Conservation (phyloP, 2,797 vertebrate genomes). For the Muraenolepis orangiensis region DNA sequence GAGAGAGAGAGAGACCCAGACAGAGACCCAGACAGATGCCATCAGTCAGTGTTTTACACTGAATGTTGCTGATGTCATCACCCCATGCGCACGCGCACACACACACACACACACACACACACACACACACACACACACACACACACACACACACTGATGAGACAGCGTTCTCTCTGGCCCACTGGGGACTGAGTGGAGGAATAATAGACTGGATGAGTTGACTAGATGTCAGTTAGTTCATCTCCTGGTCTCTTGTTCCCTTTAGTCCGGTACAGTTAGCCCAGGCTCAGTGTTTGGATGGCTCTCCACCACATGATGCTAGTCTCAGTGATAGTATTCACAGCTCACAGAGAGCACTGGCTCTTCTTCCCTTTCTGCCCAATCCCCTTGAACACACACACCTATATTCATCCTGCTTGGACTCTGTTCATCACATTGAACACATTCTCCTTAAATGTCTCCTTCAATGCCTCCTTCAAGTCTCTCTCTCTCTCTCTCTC, state of each 20-base stretch:
- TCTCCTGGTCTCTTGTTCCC: not conserved
- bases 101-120: not conserved
- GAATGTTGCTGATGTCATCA: slow-evolving; percentile 47
- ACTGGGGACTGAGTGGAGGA: slow-evolving; percentile 18
- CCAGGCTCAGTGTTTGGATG: not conserved
- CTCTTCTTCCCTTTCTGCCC: not conserved
- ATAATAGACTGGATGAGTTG: slow-evolving; percentile 45
- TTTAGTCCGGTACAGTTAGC: not conserved
- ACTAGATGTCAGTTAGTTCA: slow-evolving; percentile 30
- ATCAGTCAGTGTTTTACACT: slow-evolving; percentile 44
- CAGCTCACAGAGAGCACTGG: not conserved
- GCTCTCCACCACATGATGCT: not conserved
- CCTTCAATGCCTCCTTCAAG: too few relatives aligned
- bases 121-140: slow-evolving; percentile 9
- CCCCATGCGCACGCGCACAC: not conserved
- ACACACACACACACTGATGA: slow-evolving; percentile 28
- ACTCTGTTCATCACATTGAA: not conserved
- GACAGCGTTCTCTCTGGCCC: slow-evolving; percentile 24
- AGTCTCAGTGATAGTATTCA: not conserved
- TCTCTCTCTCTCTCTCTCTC: too few relatives aligned
- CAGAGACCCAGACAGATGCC: slow-evolving; percentile 38
- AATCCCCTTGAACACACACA: not conserved
- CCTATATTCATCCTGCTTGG: not conserved
- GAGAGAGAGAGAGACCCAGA: slow-evolving; percentile 1
- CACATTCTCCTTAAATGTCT: too few relatives aligned